Evolutionary conservation across 1,140 invertebrate species (phyloP).

Genomic region (Zaprionus vittiger): DNA sequence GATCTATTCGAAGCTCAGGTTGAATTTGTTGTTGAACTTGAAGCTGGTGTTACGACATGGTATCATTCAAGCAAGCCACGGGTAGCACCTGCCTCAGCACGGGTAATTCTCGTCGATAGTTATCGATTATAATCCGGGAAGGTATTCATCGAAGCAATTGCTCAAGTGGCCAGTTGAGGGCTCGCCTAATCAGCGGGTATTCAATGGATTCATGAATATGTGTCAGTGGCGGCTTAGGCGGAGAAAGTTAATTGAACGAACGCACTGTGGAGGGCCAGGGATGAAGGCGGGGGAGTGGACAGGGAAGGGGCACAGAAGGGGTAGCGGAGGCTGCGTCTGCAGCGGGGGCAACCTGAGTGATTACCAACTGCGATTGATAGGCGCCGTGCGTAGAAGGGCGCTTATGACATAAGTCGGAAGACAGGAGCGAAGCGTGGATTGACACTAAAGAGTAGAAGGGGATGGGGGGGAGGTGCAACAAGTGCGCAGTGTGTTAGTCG

Average conservation of each 20-base stretch:
- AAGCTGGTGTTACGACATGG: background rate
- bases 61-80: background rate
- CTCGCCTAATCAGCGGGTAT: slow-evolving; percentile 2
- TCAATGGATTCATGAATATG: slow-evolving; percentile 6
- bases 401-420: background rate
- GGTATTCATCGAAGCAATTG: background rate
- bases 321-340: no score
- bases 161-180: background rate
- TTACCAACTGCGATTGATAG: background rate
- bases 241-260: slow-evolving; percentile 1
- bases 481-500: background rate
- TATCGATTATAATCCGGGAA: background rate
- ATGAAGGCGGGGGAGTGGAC: background rate
- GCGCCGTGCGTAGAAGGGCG: background rate
- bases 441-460: no score
- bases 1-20: background rate
- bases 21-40: background rate
- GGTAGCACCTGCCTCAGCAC: background rate
- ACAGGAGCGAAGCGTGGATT: background rate
- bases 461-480: background rate
- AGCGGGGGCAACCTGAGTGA: background rate
- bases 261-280: background rate
- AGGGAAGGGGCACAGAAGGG: background rate
- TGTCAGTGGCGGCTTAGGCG: background rate
- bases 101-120: background rate